A percentile compares a stretch with the other conserved stretches of the same genome.
These are phyloP conservation scores for Blastomussa wellsi DNA, from an alignment of 92 coral and sea anemone species.

Conservation along the genomic window DNA sequence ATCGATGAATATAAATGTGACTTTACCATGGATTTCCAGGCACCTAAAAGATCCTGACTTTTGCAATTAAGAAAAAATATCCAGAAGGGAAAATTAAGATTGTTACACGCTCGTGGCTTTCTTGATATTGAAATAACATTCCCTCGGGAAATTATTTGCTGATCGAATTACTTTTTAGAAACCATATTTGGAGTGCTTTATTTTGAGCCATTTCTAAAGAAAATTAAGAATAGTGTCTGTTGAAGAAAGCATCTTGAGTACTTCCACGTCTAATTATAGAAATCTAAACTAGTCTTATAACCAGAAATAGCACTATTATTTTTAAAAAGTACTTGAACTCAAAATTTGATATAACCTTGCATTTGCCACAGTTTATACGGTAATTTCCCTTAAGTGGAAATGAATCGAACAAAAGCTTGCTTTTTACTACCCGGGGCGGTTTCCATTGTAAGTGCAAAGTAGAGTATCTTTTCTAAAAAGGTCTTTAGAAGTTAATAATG, in stretches of 20 bases:
- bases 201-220: neutral
- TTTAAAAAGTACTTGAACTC: neutral
- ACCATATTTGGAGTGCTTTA: neutral
- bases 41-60: neutral
- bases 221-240: neutral
- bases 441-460: neutral
- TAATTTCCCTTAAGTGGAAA: neutral
- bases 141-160: neutral
- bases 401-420: neutral
- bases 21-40: neutral
- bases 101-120: neutral
- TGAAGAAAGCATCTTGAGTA: neutral
- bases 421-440: neutral
- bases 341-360: neutral
- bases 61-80: neutral
- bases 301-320: neutral
- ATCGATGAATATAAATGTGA: neutral
- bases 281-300: neutral
- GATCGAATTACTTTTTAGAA: neutral
- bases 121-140: neutral
- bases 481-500: neutral
- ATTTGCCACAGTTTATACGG: neutral
- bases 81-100: neutral
- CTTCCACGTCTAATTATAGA: neutral
- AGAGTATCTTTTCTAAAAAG: neutral